Percentiles rank a stretch among this genome's conserved stretches.
Evolutionary conservation across 2,888 invertebrate genomes (phyloP).

Genomic region (Pogonocherus hispidulus): DNA sequence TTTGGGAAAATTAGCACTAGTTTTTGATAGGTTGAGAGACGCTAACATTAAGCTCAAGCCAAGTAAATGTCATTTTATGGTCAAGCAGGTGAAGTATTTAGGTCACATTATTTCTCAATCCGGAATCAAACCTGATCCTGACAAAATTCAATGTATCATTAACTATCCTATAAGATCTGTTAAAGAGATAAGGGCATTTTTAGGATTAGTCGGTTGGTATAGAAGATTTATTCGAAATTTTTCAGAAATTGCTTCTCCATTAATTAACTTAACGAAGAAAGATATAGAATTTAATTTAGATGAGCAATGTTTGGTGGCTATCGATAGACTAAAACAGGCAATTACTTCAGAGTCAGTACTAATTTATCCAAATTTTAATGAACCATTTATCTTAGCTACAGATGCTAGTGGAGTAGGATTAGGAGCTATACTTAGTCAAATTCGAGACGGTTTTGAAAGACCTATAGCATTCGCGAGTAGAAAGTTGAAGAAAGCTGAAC

Average conservation of each 20-base stretch:
- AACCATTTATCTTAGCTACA: background rate
- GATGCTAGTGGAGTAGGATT: background rate
- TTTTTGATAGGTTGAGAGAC: slow-evolving; percentile 12
- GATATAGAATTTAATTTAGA: background rate
- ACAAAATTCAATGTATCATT: background rate
- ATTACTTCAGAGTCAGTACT: background rate
- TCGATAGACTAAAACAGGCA: background rate
- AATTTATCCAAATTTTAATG: background rate
- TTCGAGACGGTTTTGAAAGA: background rate
- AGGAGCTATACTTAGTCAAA: background rate
- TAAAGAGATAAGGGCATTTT: background rate
- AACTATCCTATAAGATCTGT: background rate
- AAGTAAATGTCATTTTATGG: slow-evolving; percentile 18
- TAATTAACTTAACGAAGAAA: no score
- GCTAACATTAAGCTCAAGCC: slow-evolving; percentile 4
- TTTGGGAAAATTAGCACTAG: background rate
- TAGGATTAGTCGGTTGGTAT: background rate
- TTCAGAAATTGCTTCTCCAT: background rate
- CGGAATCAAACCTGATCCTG: background rate
- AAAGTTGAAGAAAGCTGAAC: background rate
- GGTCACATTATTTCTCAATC: background rate
- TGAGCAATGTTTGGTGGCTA: background rate
- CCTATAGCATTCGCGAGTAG: background rate
- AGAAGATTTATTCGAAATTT: background rate
- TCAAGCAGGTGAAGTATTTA: slow-evolving; percentile 12